phyloP scores from a whole-genome alignment of 2,113 vertebrate genomes.

The Gambusia holbrooki region DNA sequence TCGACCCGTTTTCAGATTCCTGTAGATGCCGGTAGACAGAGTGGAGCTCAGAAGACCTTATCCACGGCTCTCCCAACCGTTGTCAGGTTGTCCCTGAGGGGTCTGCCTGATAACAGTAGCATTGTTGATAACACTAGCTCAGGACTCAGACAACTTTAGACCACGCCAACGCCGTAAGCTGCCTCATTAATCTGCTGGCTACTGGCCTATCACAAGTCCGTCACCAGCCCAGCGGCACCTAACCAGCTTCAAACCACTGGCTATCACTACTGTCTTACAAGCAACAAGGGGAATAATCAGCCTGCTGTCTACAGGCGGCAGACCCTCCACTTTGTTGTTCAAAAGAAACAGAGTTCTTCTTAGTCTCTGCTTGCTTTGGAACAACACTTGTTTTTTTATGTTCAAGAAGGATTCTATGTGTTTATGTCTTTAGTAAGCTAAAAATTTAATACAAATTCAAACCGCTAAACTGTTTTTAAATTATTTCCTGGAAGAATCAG shows the following conservation, averaged over 20 bases:
- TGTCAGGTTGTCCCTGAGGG: conserved; percentile 72
- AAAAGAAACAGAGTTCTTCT: conserved; percentile 8
- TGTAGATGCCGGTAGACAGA: conserved; percentile 47
- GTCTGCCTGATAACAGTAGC: conserved; percentile 67
- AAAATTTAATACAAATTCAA: too few relatives aligned
- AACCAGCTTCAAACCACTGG: conserved; percentile 38
- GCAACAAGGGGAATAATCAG: conserved; percentile 40
- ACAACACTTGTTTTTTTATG: conserved; percentile 6
- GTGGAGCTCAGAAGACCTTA: conserved; percentile 61
- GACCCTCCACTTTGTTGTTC: conserved; percentile 15
- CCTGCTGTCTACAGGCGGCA: conserved; percentile 46
- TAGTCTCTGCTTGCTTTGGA: background rate
- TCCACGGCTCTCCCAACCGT: conserved; percentile 57
- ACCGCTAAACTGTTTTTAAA: too few relatives aligned
- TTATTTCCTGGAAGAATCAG: too few relatives aligned
- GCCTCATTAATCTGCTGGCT: conserved; percentile 72
- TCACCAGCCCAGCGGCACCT: conserved; percentile 61
- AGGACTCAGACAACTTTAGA: conserved; percentile 39
- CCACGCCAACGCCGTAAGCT: conserved; percentile 57
- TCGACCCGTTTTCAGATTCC: conserved; percentile 23
- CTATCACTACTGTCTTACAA: conserved; percentile 52
- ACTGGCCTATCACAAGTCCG: conserved; percentile 65
- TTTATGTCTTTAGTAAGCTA: background rate
- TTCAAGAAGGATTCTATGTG: background rate
- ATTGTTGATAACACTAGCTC: conserved; percentile 69